Base-by-base conservation (phyloP, 2,888 invertebrate species). In the Drosophila austrosaltans region DNA sequence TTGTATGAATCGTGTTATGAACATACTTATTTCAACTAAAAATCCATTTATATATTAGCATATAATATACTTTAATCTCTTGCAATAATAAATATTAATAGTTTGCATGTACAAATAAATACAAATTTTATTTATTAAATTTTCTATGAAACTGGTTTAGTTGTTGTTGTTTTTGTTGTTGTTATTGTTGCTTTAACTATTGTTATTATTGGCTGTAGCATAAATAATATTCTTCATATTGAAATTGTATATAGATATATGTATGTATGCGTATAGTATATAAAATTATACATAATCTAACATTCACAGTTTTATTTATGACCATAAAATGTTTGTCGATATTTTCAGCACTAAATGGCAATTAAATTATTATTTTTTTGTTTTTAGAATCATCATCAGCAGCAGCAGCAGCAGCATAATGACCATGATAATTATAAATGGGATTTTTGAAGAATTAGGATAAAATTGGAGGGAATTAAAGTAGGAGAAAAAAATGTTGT, bases 1-100 rank as follows among this genome's bases (percentile, higher is more conserved):
- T 32, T 36, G 36, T 36, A 36, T 8, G 2, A 48, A 48, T 48
- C 44, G 22, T 5, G 44, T 8, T 22, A 48, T 48, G 22, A 2
- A 20, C 44, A 48, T 48, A 22, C 44, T 16, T 16, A 48, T 22
- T 48, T 25, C 22, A 48, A 10, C 3, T 3, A 10, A 25, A 48
- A 16, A 16, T 48, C 25, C 48, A 48, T 25, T 48, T 12, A 25
- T 25, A 25, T 48, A 56, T 56, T 56, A 20, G n/a, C 20, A 32
- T 56, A 56, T 56, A 32, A 22, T 48, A 48, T 25, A 48, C 4
- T 48, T 48, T 48, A 48, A 48, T 48, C 48, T 48, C 16, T 48
- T 48, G 48, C 48, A 10, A 48, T 48, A 48, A 48, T 25, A 48
- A 48, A 48, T 25, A 48, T 48, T 48, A 48, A 48, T 48, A 25